phyloP scores from a whole-genome alignment of 2,113 vertebrate genomes.

The Osmerus eperlanus region DNA sequence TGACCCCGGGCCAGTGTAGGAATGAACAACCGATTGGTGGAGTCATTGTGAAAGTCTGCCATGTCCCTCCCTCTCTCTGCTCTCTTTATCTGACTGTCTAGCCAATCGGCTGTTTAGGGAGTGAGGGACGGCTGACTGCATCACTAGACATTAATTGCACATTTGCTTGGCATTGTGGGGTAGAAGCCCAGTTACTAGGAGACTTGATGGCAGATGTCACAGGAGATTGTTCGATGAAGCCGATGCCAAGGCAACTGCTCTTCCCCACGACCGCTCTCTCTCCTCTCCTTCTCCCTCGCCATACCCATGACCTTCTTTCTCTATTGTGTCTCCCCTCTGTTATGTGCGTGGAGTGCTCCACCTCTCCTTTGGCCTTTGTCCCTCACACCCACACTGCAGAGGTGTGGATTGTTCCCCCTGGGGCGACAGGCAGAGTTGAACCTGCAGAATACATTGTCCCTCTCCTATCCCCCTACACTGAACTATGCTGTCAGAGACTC shows the following conservation, averaged over 20 bases:
- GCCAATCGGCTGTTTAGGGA: constrained; percentile 40
- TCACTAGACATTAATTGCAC: constrained; percentile 62
- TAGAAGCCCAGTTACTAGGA: constrained; percentile 51
- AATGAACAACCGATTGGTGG: constrained; percentile 52
- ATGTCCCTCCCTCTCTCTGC: constrained; percentile 27
- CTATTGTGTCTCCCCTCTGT: constrained; percentile 19
- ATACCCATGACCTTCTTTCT: constrained; percentile 44
- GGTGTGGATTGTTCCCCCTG: constrained; percentile 35
- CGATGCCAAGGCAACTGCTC: constrained; percentile 56
- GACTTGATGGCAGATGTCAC: constrained; percentile 63
- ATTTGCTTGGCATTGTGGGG: constrained; percentile 56
- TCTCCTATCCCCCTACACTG: background rate
- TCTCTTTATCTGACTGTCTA: constrained; percentile 22
- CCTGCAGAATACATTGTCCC: constrained; percentile 20
- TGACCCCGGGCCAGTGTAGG: constrained; percentile 56
- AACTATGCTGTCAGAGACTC: background rate
- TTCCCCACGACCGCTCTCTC: constrained; percentile 4
- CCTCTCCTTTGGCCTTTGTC: constrained; percentile 42
- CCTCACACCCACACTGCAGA: constrained; percentile 51
- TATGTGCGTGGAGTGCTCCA: constrained; percentile 9
- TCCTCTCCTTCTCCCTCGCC: constrained; percentile 27
- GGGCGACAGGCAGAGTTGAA: constrained; percentile 18
- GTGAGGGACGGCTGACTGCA: constrained; percentile 39
- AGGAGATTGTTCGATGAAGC: constrained; percentile 56
- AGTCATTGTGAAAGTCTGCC: constrained; percentile 42